These are phyloP conservation scores for Hypomesus transpacificus DNA, from an alignment of 2,113 vertebrate species.

Conservation along the genomic window DNA sequence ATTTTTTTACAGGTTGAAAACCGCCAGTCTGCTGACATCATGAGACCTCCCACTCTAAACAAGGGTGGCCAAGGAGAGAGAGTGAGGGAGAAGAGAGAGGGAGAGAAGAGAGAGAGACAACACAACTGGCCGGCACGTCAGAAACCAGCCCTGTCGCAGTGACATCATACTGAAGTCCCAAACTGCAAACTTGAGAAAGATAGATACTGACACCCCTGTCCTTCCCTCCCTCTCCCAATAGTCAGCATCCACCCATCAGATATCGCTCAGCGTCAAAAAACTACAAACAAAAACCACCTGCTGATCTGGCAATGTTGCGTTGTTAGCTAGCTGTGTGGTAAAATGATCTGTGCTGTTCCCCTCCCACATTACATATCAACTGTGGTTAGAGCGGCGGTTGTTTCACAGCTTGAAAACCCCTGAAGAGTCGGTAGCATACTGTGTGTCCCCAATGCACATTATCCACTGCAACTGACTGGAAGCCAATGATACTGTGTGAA, in stretches of 20 bases:
- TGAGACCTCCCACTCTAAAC: constrained; percentile 23
- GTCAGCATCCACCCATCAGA: not conserved
- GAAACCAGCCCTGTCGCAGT: not conserved
- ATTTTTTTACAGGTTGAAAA: constrained; percentile 2
- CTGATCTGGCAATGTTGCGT: not conserved
- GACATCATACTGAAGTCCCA: constrained; percentile 10
- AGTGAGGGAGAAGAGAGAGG: not conserved
- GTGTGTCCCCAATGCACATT: not conserved
- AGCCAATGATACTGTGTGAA: no score
- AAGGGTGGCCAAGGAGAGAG: not conserved
- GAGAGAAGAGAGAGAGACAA: not conserved
- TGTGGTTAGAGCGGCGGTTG: constrained; percentile 34
- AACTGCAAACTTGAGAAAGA: constrained; percentile 12
- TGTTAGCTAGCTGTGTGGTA: constrained; percentile 18
- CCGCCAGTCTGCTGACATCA: constrained; percentile 13
- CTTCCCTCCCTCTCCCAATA: not conserved
- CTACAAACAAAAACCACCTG: no score
- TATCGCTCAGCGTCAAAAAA: not conserved
- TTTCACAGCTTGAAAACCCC: constrained; percentile 29
- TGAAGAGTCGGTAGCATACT: constrained; percentile 2
- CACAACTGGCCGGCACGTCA: no score
- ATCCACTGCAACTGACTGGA: not conserved
- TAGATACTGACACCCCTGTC: constrained; percentile 4
- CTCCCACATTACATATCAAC: constrained; percentile 26
- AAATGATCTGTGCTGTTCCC: constrained; percentile 3